These are phyloP conservation scores for Zosterops lateralis DNA, from an alignment of 2,113 vertebrate species.

Conservation along the genomic window DNA sequence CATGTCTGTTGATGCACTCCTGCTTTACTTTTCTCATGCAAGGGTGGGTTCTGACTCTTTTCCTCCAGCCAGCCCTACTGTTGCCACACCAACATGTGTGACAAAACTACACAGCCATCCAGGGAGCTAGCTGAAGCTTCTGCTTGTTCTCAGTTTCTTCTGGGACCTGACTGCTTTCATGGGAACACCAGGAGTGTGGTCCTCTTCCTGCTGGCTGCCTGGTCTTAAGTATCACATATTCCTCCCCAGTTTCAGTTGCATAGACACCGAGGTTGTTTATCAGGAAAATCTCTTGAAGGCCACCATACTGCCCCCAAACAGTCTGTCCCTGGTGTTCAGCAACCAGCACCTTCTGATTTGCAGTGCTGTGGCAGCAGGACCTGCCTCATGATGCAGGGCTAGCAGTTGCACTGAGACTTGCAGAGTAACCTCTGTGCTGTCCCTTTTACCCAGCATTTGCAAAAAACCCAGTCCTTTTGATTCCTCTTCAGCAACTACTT, in stretches of 20 bases:
- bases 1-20: fast-evolving
- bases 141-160: neutral
- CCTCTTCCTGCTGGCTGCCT: neutral
- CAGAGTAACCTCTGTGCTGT: neutral
- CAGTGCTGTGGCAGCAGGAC: neutral
- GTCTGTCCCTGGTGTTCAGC: neutral
- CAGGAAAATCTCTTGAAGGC: neutral
- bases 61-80: neutral
- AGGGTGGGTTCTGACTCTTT: neutral
- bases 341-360: neutral
- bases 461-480: neutral
- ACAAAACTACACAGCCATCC: fast-evolving
- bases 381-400: fast-evolving
- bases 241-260: neutral
- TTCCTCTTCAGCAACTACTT: neutral
- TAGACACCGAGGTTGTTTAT: fast-evolving
- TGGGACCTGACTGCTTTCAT: neutral
- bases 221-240: neutral
- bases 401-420: neutral
- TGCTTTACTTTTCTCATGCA: neutral
- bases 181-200: neutral
- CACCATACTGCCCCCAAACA: neutral
- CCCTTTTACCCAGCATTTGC: neutral
- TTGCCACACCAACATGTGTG: neutral
- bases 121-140: neutral